These are phyloP conservation scores for Clinocottus analis DNA, from an alignment of 2,113 vertebrate genomes.

Conservation along the genomic window DNA sequence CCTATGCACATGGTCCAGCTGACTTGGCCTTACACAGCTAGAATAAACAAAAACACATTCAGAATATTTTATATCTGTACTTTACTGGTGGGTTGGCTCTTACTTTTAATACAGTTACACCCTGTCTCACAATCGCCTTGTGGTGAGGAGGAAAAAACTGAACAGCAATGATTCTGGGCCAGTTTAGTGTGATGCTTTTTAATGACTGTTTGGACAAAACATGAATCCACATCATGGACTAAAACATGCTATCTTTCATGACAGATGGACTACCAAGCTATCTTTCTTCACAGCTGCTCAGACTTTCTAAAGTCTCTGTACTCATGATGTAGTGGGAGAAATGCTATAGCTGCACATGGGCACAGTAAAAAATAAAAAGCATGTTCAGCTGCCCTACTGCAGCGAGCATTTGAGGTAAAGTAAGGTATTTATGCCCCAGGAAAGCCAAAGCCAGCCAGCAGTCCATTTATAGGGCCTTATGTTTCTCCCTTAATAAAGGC, in stretches of 20 bases:
- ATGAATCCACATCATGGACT: conserved; percentile 45
- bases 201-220: conserved; percentile 48
- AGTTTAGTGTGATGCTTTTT: conserved; percentile 42
- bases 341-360: conserved; percentile 57
- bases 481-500: conserved; percentile 80
- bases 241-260: conserved; percentile 58
- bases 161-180: conserved; percentile 17
- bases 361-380: conserved; percentile 51
- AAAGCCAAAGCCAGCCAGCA: conserved; percentile 69
- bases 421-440: conserved; percentile 73
- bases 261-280: conserved; percentile 42
- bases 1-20: conserved; percentile 66
- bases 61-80: conserved; percentile 32
- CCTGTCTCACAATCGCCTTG: conserved; percentile 11
- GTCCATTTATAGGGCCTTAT: conserved; percentile 78
- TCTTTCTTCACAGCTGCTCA: conserved; percentile 59
- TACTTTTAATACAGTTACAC: conserved; percentile 5
- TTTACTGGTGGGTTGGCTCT: conserved; percentile 11
- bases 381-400: conserved; percentile 38
- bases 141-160: conserved; percentile 6
- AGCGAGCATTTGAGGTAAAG: conserved; percentile 65
- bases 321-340: conserved; percentile 57
- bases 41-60: conserved; percentile 78
- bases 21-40: conserved; percentile 67
- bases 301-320: conserved; percentile 50